Evolutionary conservation across 2,113 vertebrate genomes (phyloP).

Genomic region (Ptychochromis oligacanthus): DNA sequence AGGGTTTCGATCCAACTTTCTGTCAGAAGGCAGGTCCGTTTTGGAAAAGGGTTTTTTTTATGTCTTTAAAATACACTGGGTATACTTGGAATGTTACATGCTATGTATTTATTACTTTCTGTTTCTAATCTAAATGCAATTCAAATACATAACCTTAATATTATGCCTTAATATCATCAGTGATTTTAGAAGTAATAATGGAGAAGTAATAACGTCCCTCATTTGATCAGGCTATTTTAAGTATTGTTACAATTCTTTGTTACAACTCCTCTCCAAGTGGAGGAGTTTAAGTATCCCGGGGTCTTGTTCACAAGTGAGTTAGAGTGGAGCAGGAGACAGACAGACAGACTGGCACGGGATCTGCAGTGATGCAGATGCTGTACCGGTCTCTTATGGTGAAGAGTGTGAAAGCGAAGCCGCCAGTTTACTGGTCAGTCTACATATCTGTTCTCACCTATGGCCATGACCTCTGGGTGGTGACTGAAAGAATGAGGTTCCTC

Average conservation of each 20-base stretch:
- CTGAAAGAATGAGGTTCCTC: too few relatives aligned
- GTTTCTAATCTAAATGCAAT: not conserved
- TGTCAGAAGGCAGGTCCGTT: not conserved
- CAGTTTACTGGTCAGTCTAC: not conserved
- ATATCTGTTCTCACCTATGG: not conserved
- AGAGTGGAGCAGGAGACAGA: not conserved
- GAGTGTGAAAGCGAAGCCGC: not conserved
- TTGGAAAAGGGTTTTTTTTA: rapidly evolving
- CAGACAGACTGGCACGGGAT: not conserved
- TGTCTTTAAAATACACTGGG: rapidly evolving
- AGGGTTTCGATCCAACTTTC: not conserved
- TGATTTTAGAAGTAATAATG: not conserved
- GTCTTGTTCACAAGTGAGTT: not conserved
- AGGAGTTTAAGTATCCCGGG: not conserved
- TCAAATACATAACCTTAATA: not conserved
- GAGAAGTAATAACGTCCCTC: not conserved
- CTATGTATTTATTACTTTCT: too few relatives aligned
- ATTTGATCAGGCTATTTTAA: not conserved
- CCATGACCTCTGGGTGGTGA: not conserved
- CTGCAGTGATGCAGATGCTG: rapidly evolving
- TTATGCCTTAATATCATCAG: not conserved
- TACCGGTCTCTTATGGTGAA: not conserved
- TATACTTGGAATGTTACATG: not conserved
- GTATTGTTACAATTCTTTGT: not conserved
- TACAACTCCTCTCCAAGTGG: not conserved